phyloP scores from a whole-genome alignment of 2,113 vertebrate species.

The Sialia sialis region DNA sequence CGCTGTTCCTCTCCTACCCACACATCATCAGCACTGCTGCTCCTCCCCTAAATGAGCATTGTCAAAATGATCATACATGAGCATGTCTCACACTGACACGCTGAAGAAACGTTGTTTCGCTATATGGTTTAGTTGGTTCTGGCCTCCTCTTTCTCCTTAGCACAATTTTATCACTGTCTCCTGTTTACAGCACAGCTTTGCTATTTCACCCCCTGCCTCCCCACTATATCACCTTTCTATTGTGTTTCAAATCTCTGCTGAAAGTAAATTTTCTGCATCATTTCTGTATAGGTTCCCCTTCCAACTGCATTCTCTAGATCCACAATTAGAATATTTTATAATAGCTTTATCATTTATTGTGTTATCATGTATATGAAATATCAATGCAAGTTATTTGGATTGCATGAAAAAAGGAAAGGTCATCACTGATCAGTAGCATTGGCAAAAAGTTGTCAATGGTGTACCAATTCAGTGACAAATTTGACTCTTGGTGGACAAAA shows the following conservation, averaged over 20 bases:
- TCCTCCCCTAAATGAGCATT: background rate
- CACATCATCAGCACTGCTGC: fast-evolving
- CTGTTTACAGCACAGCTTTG: background rate
- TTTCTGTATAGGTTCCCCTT: background rate
- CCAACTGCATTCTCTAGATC: background rate
- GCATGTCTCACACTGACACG: background rate
- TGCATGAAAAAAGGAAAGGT: background rate
- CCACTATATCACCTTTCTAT: background rate
- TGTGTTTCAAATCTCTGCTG: background rate
- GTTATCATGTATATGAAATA: background rate
- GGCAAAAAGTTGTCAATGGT: background rate
- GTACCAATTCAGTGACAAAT: background rate
- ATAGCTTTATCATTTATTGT: background rate
- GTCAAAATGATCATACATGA: background rate
- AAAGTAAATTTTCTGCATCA: background rate
- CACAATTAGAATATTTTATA: background rate
- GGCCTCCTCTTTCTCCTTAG: background rate
- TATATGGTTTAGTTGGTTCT: background rate
- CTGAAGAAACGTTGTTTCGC: background rate
- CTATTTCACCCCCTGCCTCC: background rate
- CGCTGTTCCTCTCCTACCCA: fast-evolving
- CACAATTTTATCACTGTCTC: background rate
- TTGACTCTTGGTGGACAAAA: background rate
- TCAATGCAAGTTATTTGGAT: background rate
- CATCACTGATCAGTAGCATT: background rate